Base-by-base conservation (phyloP, 1,140 invertebrate genomes). In the Heliconius melpomene region DNA sequence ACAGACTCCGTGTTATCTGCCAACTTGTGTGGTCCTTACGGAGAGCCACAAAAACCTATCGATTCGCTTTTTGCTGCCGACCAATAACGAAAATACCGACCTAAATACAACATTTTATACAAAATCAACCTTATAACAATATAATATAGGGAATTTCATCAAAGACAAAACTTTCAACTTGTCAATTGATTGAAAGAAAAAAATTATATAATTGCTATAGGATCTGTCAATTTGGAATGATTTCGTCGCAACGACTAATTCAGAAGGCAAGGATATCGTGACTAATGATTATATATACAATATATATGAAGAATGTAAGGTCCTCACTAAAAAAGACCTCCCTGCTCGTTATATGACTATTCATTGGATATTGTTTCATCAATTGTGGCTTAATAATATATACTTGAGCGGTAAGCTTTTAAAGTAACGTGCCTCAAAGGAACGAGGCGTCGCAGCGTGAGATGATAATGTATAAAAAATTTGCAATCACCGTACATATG, bases 191-290 rank as follows among this genome's bases (percentile, higher is more conserved):
- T 46, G 13, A 46, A 46, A 46, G 52, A 80, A 79, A 86, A 88
- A 85, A 81, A 78, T 7, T 74, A 83, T 85, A 84, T 86, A 87
- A 88, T 87, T 86, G 85, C 75, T 83, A 85, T 83, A 84, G 83
- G 77, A 79, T 77, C 85, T 87, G 87, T 86, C 87, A 88, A 73
- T 81, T 84, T 78, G 72, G 78, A 87, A 87, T 83, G 86, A 85
- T 88, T 87, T 86, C 83, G 85, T 88, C 84, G 85, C 87, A 81
- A 85, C 86, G 79, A 85, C 84, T 85, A 85, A 66, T 66, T 66
- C 60, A n/a, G 60, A 29, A 66, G 60, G 23, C 60, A 66, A 29
- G 20, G 20, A 57, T 26, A 26, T 46, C 40, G 60, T 23, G 11
- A 23, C 50, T 20, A 52, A 20, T 46, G 40, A 46, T 6, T 52